Conservation (phyloP, 2,888 invertebrate genomes). For the Spilosoma lubricipeda region DNA sequence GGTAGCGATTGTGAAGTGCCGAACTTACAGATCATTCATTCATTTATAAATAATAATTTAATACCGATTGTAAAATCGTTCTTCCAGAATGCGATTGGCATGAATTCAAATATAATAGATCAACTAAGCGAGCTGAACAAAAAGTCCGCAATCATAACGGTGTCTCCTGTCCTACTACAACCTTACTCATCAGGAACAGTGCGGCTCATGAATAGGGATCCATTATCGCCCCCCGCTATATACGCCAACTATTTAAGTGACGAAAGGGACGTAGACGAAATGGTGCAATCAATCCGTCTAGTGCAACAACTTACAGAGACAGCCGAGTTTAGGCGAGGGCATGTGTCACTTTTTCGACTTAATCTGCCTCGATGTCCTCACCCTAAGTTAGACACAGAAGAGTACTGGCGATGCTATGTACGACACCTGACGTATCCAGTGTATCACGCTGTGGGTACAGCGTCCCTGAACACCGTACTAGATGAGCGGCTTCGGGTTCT, state of each 20-base stretch:
- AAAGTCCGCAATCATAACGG: constrained; percentile 52
- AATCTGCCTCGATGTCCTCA: constrained; percentile 59
- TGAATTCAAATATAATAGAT: constrained; percentile 49
- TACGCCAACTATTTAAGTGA: constrained; percentile 65
- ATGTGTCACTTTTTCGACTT: constrained; percentile 56
- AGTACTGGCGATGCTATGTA: constrained; percentile 71
- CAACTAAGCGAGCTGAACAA: constrained; percentile 57
- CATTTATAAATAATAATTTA: constrained; percentile 57
- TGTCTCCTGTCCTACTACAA: constrained; percentile 60
- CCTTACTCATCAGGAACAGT: constrained; percentile 65
- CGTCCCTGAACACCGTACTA: constrained; percentile 62
- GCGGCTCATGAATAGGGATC: constrained; percentile 60
- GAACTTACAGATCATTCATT: constrained; percentile 61
- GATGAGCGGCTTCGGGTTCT: constrained; percentile 63
- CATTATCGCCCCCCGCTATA: constrained; percentile 58
- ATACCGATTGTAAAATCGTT: constrained; percentile 34
- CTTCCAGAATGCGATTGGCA: constrained; percentile 39
- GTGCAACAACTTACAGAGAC: constrained; percentile 59
- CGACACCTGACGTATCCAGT: constrained; percentile 67
- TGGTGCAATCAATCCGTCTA: constrained; percentile 59
- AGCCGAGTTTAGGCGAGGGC: constrained; percentile 40
- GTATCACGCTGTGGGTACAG: constrained; percentile 68
- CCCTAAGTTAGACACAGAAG: constrained; percentile 22
- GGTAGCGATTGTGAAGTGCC: constrained; percentile 63
- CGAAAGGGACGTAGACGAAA: constrained; percentile 58